A percentile compares a stretch with the other conserved stretches of the same genome.
These are phyloP conservation scores for Siderastrea siderea DNA, from an alignment of 92 coral and sea anemone genomes.

Conservation along the genomic window DNA sequence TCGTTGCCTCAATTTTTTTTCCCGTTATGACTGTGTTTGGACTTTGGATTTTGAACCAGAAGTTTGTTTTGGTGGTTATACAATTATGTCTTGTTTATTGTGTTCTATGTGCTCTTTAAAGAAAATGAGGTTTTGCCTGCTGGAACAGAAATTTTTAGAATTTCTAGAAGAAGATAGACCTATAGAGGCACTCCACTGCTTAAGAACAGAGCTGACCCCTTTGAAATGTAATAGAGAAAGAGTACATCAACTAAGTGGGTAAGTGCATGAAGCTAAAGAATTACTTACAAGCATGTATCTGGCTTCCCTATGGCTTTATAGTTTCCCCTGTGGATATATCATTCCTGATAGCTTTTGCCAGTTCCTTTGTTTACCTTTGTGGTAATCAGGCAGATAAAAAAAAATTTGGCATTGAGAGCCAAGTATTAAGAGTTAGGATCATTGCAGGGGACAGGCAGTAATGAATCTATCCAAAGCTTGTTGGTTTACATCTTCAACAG, in stretches of 20 bases:
- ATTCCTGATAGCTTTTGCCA: background rate
- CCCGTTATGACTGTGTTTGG: background rate
- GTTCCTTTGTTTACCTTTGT: background rate
- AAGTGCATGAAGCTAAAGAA: conserved; percentile 37
- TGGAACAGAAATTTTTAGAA: conserved; percentile 98
- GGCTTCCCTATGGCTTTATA: conserved; percentile 37
- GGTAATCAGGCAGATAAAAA: background rate
- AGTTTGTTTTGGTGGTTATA: background rate
- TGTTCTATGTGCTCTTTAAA: conserved; percentile 40
- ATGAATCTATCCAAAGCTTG: no score
- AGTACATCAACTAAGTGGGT: conserved; percentile 98
- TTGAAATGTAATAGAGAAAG: conserved; percentile 91
- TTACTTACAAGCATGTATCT: conserved; percentile 17
- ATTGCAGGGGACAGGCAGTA: background rate
- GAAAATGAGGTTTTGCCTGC: conserved; percentile 97
- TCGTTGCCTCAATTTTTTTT: background rate
- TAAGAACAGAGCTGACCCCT: conserved; percentile 96
- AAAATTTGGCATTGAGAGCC: background rate
- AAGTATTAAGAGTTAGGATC: background rate
- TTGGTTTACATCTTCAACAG: background rate
- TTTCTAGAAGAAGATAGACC: conserved; percentile 90
- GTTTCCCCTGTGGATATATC: conserved; percentile 13
- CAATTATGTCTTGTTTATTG: conserved; percentile 28
- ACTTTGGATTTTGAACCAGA: background rate
- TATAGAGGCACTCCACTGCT: conserved; percentile 93